Evolutionary conservation across 2,797 vertebrate species (phyloP), one percentile per base, ranked within the genome.

Genomic region (Setipinna tenuifilis): DNA sequence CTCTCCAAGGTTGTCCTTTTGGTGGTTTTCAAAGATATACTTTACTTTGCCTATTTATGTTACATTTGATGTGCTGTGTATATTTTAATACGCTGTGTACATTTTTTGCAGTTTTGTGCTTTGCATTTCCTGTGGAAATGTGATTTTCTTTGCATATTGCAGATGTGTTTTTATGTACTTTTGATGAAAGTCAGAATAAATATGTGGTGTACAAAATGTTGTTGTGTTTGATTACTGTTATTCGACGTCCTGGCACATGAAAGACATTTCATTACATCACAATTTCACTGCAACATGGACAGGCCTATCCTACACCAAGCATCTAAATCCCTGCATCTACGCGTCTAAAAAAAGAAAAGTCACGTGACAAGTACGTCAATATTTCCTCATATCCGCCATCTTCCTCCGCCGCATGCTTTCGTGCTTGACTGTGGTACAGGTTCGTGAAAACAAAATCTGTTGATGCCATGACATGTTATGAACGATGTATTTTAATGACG

Each of bases 341-440:
- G 58, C 81, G 0, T 23, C n/a, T 54, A 82, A 35, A 80, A 68
- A 84, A 86, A 88, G 82, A 83, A 84, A 86, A 81, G 21, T 90
- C 90, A 89, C 87, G 85, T 92, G 95, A 84, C 83, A 0, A 48
- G 86, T 90, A 95, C 93, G 94, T 93, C 41, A 90, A 84, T 82
- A 31, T 91, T 90, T 92, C 91, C 87, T 90, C 88, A 87, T 88
- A 90, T 87, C 91, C 92, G 91, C 91, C 92, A 91, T 92, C 91
- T 94, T 93, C 92, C 92, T 80, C 84, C 86, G 75, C 90, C 93
- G 94, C 94, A 94, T 94, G 91, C 84, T 90, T 92, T 86, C 89
- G 87, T 88, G 91, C 87, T 88, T 85, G 82, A 85, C 87, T 91
- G 87, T 83, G 86, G 82, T 90, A 82, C 93, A 94, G 94, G 94